A percentile compares a stretch with the other conserved stretches of the same genome.
Evolutionary conservation across 2,113 vertebrate genomes (phyloP).

Genomic region (Riparia riparia): DNA sequence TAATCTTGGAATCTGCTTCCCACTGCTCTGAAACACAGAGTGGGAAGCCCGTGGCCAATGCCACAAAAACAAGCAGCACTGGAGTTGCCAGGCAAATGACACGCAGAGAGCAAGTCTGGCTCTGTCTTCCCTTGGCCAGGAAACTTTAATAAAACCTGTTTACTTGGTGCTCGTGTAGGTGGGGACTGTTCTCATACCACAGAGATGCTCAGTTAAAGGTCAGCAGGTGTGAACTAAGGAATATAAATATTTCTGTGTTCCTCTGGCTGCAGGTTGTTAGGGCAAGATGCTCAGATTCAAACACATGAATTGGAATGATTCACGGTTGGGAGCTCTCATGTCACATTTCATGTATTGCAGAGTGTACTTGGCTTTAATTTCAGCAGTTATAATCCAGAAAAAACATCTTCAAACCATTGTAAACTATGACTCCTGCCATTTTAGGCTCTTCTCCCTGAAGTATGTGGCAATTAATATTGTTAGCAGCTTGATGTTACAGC

Average conservation of each 20-base stretch:
- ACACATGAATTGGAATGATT: neutral
- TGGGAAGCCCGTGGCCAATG: neutral
- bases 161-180: neutral
- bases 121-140: neutral
- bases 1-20: neutral
- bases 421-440: neutral
- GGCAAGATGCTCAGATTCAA: neutral
- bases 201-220: neutral
- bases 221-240: neutral
- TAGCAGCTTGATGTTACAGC: constrained; percentile 17
- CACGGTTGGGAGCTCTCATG: neutral
- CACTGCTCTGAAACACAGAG: neutral
- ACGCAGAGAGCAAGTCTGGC: neutral
- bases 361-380: neutral
- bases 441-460: neutral
- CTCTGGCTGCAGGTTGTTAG: neutral
- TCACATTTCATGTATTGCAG: neutral
- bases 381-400: neutral
- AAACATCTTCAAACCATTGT: neutral
- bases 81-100: neutral
- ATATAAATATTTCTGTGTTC: constrained; percentile 17
- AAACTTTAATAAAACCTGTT: neutral
- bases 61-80: neutral
- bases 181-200: neutral
- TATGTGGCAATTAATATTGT: constrained; percentile 30